Conservation (phyloP, 2,113 vertebrate genomes). For the Thymallus thymallus region DNA sequence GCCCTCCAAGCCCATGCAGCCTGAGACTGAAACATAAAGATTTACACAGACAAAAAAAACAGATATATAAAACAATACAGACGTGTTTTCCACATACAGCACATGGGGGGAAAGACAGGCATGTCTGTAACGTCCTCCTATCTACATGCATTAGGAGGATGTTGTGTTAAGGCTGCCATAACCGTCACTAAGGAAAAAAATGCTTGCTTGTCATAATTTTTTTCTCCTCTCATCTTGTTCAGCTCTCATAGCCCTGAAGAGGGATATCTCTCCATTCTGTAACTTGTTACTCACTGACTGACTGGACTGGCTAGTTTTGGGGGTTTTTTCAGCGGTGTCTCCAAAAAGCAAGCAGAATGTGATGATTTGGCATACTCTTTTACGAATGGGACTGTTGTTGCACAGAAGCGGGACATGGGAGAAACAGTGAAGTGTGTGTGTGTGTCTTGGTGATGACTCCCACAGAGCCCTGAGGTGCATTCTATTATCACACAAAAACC, state of each 20-base stretch:
- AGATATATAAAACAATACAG: conserved; percentile 42
- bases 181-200: conserved; percentile 30
- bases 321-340: neutral
- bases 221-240: neutral
- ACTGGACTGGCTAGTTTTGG: neutral
- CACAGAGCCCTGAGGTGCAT: conserved; percentile 66
- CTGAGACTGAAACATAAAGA: conserved; percentile 59
- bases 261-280: neutral
- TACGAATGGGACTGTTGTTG: conserved; percentile 10
- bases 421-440: conserved; percentile 46
- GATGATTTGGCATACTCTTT: too few species aligned
- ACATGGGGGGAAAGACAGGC: conserved; percentile 17
- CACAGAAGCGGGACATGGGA: conserved; percentile 62
- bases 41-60: conserved; percentile 23
- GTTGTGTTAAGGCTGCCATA: conserved; percentile 58
- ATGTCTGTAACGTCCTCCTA: conserved; percentile 25
- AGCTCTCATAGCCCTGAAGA: conserved; percentile 3
- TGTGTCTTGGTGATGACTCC: conserved; percentile 43
- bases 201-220: too few species aligned
- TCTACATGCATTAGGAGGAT: conserved; percentile 62
- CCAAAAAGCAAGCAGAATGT: too few species aligned
- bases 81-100: conserved; percentile 34
- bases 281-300: conserved; percentile 7
- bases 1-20: conserved; percentile 77
- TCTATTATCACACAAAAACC: conserved; percentile 60